Evolutionary conservation across 2,797 vertebrate genomes (phyloP).

Genomic region (Erithacus rubecula): DNA sequence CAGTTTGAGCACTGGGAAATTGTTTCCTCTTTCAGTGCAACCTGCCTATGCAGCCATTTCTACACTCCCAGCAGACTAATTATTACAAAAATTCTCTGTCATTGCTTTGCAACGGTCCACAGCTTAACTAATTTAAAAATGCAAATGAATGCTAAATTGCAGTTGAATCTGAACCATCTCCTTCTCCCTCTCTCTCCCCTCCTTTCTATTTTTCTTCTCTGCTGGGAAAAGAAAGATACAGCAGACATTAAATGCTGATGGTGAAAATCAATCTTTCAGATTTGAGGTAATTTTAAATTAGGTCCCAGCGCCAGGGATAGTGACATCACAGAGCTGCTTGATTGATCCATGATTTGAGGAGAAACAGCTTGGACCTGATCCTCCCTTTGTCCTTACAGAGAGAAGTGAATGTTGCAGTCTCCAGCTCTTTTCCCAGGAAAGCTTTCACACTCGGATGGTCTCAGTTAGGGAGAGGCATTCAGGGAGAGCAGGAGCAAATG

Average conservation of each 20-base stretch:
- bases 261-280: slow-evolving; percentile 56
- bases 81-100: slow-evolving; percentile 75
- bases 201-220: background rate
- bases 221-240: slow-evolving; percentile 9
- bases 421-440: background rate
- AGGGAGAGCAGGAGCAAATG: background rate
- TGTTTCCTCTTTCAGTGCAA: slow-evolving; percentile 26
- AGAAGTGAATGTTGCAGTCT: background rate
- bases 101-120: slow-evolving; percentile 72
- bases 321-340: slow-evolving; percentile 51
- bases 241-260: slow-evolving; percentile 39
- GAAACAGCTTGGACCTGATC: slow-evolving; percentile 12
- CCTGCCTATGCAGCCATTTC: background rate
- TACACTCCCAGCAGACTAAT: slow-evolving; percentile 61
- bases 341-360: slow-evolving; percentile 31
- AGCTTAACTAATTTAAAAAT: slow-evolving; percentile 79
- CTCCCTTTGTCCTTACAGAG: slow-evolving; percentile 20
- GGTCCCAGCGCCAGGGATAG: slow-evolving; percentile 5
- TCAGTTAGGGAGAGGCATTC: background rate
- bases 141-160: slow-evolving; percentile 76
- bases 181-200: background rate
- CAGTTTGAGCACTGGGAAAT: slow-evolving; percentile 9
- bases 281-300: slow-evolving; percentile 57
- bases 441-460: background rate
- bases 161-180: slow-evolving; percentile 39